These are phyloP conservation scores for Plutella xylostella DNA, from an alignment of 2,888 invertebrate species.

Conservation along the genomic window DNA sequence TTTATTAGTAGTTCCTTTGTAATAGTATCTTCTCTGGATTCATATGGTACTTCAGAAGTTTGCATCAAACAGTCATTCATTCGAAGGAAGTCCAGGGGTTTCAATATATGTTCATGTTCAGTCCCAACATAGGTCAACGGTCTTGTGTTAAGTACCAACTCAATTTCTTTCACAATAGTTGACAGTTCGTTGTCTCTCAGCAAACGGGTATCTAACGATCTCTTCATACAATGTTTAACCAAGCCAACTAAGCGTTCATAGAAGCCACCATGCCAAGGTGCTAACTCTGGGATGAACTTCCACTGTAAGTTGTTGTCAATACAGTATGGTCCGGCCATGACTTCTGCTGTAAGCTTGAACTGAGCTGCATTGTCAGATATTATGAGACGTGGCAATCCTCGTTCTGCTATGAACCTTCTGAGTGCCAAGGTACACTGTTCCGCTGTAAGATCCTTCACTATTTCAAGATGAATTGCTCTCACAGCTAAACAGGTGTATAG, in stretches of 20 bases:
- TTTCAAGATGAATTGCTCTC: conserved; percentile 21
- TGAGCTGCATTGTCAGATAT: conserved; percentile 18
- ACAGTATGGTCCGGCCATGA: conserved; percentile 9
- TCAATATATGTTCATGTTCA: conserved; percentile 7
- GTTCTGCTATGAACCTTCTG: conserved; percentile 12
- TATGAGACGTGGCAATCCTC: conserved; percentile 13
- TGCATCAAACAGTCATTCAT: neutral
- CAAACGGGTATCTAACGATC: conserved; percentile 1
- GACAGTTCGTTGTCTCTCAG: neutral
- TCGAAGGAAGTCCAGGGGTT: conserved; percentile 7
- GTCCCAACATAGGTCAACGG: conserved; percentile 6
- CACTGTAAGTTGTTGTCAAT: conserved; percentile 11
- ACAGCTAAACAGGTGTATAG: conserved; percentile 19
- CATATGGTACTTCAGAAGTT: neutral
- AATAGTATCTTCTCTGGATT: neutral
- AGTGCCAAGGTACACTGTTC: conserved; percentile 19
- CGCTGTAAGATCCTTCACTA: conserved; percentile 19
- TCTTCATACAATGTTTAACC: conserved; percentile 8
- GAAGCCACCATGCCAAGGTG: conserved; percentile 19
- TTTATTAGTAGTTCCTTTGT: conserved; percentile 11
- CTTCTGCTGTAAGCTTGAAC: conserved; percentile 17
- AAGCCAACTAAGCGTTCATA: conserved; percentile 16
- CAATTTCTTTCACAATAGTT: conserved; percentile 7
- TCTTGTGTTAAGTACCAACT: conserved; percentile 7
- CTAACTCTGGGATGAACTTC: conserved; percentile 17